Base-by-base conservation (phyloP, 2,888 invertebrate genomes). In the Apodemia mormo region DNA sequence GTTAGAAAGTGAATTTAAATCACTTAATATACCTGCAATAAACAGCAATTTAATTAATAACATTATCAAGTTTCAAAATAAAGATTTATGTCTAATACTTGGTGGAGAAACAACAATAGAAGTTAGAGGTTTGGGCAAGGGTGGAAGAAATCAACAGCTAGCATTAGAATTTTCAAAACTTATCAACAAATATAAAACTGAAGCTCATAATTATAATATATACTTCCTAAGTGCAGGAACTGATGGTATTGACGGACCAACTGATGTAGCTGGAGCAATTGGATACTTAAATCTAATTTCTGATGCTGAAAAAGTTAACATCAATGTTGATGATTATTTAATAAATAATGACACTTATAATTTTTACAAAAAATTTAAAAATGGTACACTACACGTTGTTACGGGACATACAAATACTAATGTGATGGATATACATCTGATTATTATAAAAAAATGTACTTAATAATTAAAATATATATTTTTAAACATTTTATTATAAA, bases 171-270 rank as follows among this genome's bases (percentile, higher is more conserved):
- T 97, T 89, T 95, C 97, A 0, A 80, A 94, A 29, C 84, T 89
- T 76, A 86, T 96, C 72, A 78, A 94, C 79, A 79, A 82, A 12
- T 76, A 82, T 45, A 85, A 84, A 72, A 75, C 87, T 7, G 70
- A 80, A 33, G 81, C 94, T 29, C 76, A 83, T 9, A 77, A 85
- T 29, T 93, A 89, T 78, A 87, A 94, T 71, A 86, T 96, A 14
- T 89, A 95, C 74, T 94, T 98, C 77, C 85, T 99, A 14, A 97
- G 97, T 86, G 97, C 96, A 69, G 99, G 99, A 2, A 99, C 99
- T 12, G 99, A 99, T 94, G 99, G 99, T 6, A 97, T 98, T 76
- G 99, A 99, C 94, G 99, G 99, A 0, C 99, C 99, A 1, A 99
- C 98, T 9, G 96, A 97, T 86, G 98, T 98, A 8, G 98, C 99